Evolutionary conservation across 2,888 invertebrate species (phyloP).

Genomic region (Dolichomitus sp.): DNA sequence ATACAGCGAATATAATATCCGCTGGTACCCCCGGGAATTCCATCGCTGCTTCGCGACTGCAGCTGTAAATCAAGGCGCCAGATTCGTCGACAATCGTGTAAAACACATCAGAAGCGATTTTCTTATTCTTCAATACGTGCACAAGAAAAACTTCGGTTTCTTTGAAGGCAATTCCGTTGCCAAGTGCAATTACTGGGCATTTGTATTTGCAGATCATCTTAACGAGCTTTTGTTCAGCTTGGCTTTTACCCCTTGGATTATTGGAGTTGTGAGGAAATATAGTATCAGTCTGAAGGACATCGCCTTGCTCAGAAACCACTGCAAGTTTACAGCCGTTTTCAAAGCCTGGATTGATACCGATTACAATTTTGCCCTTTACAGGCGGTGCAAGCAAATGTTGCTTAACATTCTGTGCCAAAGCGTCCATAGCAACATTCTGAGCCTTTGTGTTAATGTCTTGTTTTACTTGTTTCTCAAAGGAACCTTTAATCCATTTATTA

Average conservation of each 20-base stretch:
- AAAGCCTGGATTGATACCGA: constrained; percentile 97
- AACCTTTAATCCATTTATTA: constrained; percentile 89
- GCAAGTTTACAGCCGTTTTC: constrained; percentile 96
- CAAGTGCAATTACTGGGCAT: constrained; percentile 94
- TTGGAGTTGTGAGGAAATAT: constrained; percentile 89
- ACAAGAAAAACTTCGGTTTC: constrained; percentile 94
- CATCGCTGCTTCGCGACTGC: constrained; percentile 92
- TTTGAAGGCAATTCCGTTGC: constrained; percentile 96
- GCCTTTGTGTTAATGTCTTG: constrained; percentile 92
- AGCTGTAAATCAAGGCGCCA: constrained; percentile 97
- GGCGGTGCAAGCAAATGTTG: constrained; percentile 94
- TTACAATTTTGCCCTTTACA: constrained; percentile 92
- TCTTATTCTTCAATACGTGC: constrained; percentile 87
- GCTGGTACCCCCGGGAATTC: constrained; percentile 95
- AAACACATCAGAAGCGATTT: constrained; percentile 89
- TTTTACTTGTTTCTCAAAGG: constrained; percentile 90
- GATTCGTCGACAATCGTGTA: constrained; percentile 96
- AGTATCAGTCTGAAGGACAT: constrained; percentile 90
- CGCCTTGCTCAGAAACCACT: constrained; percentile 91
- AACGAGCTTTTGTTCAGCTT: constrained; percentile 86
- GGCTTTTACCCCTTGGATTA: constrained; percentile 80
- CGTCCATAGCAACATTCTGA: constrained; percentile 93
- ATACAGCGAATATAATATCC: constrained; percentile 91
- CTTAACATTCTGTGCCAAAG: constrained; percentile 95
- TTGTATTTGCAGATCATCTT: constrained; percentile 88